phyloP scores from a whole-genome alignment of 2,113 vertebrate genomes.

The Rana temporaria region DNA sequence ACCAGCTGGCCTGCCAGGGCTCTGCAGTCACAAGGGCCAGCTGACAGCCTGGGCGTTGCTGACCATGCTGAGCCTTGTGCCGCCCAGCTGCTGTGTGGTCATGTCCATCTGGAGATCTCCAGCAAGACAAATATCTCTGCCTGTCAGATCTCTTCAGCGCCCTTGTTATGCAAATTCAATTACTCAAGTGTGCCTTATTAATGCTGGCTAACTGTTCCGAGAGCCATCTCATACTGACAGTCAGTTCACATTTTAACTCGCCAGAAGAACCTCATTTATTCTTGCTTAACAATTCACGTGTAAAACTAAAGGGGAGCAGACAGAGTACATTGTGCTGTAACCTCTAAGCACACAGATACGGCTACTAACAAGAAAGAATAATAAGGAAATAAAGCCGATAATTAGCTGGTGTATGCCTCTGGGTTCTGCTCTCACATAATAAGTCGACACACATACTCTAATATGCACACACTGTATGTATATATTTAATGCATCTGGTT shows the following conservation, averaged over 20 bases:
- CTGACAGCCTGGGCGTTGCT: conserved; percentile 83
- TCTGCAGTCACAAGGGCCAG: conserved; percentile 79
- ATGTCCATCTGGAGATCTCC: conserved; percentile 85
- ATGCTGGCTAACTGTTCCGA: conserved; percentile 82
- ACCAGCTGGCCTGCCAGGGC: conserved; percentile 86
- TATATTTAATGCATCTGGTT: too few relatives aligned
- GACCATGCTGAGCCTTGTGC: conserved; percentile 85
- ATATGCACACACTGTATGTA: too few relatives aligned
- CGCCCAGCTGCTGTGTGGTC: conserved; percentile 92
- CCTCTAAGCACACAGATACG: conserved; percentile 75
- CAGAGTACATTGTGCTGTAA: conserved; percentile 74
- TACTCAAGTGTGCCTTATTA: conserved; percentile 87
- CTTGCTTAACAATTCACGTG: conserved; percentile 75
- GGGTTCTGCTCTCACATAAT: neutral
- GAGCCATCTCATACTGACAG: conserved; percentile 81
- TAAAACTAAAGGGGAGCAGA: conserved; percentile 79
- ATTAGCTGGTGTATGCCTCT: conserved; percentile 63
- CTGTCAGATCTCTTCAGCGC: conserved; percentile 80
- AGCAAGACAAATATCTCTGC: conserved; percentile 84
- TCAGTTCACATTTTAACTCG: conserved; percentile 73
- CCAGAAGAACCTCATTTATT: conserved; percentile 84
- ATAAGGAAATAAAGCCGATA: conserved; percentile 69
- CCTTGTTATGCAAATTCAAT: conserved; percentile 99
- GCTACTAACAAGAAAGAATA: conserved; percentile 72
- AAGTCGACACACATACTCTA: neutral